Base-by-base conservation (phyloP, 2,113 vertebrate genomes). In the Passer domesticus region DNA sequence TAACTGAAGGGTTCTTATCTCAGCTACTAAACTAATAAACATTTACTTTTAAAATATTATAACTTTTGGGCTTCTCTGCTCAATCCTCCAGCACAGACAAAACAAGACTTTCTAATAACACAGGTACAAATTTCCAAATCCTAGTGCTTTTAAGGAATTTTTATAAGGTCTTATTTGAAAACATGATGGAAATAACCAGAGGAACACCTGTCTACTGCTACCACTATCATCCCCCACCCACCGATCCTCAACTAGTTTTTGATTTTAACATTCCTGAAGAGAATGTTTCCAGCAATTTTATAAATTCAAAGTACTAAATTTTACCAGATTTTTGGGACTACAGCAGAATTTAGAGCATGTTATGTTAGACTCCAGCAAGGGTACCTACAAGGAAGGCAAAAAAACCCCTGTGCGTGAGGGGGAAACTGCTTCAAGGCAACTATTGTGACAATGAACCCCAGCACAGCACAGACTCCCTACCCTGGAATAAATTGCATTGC, bases 361-460 rank as follows among this genome's bases (percentile, higher is more conserved):
- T 77, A 9, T 39, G 9, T 37, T 68, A n/a, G 22, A 79, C 22
- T 67, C 13, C 27, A 15, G n/a, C 37, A 46, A 47, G 63, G 4
- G 15, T 47, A 96, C 76, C 11, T 15, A 98, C 97, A 94, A 33
- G 25, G 82, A 88, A 95, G 95, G 98, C 39, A 98, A 97, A 50
- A 96, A 96, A 8, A 4, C 80, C 94, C 4, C 14, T 41, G 2
- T 12, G 13, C 43, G 78, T 31, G 19, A 93, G 41, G 15, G n/a
- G 15, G 56, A 35, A 59, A 16, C 56, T 22, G 81, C 94, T 96
- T 98, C 98, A 46, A 98, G 35, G 12, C 98, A 12, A 98, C 91
- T 39, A 80, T 83, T 91, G 93, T 96, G 27, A 98, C 96, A 87
- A 97, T 68, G 63, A 95, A 97, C 1, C 95, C 97, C 56, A 98